Conservation (phyloP, 1,140 invertebrate species). For the Neelides sp. region DNA sequence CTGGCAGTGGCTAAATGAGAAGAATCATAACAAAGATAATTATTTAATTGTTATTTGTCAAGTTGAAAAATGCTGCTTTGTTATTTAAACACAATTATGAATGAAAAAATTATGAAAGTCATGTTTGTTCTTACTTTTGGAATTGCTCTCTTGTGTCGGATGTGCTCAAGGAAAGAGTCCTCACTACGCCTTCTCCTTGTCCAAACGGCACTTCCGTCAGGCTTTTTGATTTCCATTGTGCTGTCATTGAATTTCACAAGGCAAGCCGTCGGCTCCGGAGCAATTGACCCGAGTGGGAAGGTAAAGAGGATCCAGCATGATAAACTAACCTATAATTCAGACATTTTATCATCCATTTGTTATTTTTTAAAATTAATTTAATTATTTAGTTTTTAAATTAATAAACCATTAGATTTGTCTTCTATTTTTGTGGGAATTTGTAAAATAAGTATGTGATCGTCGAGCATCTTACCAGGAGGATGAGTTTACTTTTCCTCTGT, state of each 20-base stretch:
- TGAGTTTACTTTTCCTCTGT: no score
- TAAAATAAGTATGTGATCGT: no score
- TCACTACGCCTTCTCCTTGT: constrained; percentile 19
- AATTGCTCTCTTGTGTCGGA: constrained; percentile 20
- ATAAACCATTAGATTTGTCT: no score
- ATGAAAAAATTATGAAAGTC: background rate
- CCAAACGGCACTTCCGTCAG: constrained; percentile 11
- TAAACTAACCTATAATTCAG: no score
- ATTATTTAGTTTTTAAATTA: no score
- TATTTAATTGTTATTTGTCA: no score
- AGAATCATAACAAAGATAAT: no score
- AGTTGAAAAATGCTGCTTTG: background rate
- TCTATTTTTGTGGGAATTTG: no score
- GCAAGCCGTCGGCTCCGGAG: constrained; percentile 81
- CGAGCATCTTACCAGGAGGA: no score
- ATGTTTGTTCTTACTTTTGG: constrained; percentile 11
- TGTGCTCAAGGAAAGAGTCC: constrained; percentile 11
- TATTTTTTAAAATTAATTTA: no score
- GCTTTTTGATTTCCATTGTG: constrained; percentile 34
- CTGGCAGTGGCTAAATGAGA: constrained; percentile 37
- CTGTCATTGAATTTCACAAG: constrained; percentile 60
- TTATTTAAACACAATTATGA: background rate
- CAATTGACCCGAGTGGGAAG: constrained; percentile 82
- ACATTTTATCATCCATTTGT: no score
- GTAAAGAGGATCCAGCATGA: constrained; percentile 96